Percentiles rank a stretch among this genome's conserved stretches.
Evolutionary conservation across 2,888 invertebrate species (phyloP).

Genomic region (Pediacus dermestoides): DNA sequence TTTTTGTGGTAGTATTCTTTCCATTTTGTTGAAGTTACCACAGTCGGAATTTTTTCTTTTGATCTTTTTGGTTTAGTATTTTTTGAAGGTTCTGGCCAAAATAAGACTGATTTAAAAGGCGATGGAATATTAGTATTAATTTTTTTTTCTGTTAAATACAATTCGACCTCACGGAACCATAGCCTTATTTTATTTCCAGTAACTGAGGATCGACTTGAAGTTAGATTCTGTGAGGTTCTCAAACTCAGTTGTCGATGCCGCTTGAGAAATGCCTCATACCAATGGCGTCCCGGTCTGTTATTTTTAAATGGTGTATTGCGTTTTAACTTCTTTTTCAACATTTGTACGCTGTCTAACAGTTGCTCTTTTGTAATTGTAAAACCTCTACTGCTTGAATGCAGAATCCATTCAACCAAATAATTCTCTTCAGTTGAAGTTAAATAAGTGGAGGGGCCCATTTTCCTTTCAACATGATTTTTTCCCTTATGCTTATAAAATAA

Average conservation of each 20-base stretch:
- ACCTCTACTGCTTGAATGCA: slow-evolving; percentile 5
- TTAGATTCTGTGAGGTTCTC: slow-evolving; percentile 15
- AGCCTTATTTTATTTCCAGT: slow-evolving; percentile 11
- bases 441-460: background rate
- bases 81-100: too few species aligned
- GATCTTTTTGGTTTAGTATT: too few species aligned
- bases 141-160: background rate
- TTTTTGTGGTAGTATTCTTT: too few species aligned
- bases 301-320: slow-evolving; percentile 10
- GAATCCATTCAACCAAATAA: slow-evolving; percentile 2
- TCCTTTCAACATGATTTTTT: too few species aligned
- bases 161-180: slow-evolving; percentile 15
- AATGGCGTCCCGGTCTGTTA: slow-evolving; percentile 15
- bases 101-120: too few species aligned
- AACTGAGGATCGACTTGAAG: slow-evolving; percentile 13
- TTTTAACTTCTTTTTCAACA: slow-evolving; percentile 8
- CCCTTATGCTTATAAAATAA: too few species aligned
- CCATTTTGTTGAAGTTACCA: too few species aligned
- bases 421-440: background rate
- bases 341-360: slow-evolving; percentile 8
- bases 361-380: slow-evolving; percentile 13
- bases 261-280: slow-evolving; percentile 17
- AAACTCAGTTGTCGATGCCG: slow-evolving; percentile 14
- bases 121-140: too few species aligned
- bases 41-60: too few species aligned